Base-by-base conservation (phyloP, 1,140 invertebrate species). In the Drosophila dunni region DNA sequence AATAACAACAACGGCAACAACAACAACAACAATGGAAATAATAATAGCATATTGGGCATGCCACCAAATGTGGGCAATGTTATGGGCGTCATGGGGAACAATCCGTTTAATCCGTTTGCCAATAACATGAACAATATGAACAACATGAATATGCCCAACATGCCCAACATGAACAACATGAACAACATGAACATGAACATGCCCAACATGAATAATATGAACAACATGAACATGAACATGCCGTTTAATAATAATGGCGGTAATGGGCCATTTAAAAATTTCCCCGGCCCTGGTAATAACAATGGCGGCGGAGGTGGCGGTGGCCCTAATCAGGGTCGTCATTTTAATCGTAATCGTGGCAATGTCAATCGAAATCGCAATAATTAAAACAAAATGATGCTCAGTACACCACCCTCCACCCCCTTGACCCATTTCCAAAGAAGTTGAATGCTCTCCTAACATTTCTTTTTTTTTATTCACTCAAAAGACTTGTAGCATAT, bases 81-180 rank as follows among this genome's bases (percentile, higher is more conserved):
- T 13, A n/a, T 73, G 92, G 93, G 15, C 80, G 92, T 62, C 85
- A 92, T 50, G 91, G 92, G 44, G 82, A 62, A 91, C 64, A 93
- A 94, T 66, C 93, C 93, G 40, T 92, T 93, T 67, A 93, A 94
- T 84, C 80, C 93, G 8, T 90, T 85, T 57, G 61, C 79, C 1
- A 56, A 48, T 0, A 56, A 57, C 13, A 56, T 44, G 46, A 40
- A 34, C 11, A 72, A 72, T 5, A 72, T 72, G 69, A 51, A 50
- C n/a, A 56, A 40, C 40, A 67, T 15, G 33, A 24, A 33, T 7
- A 56, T 50, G 48, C 48, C 38, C 7, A 57, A 29, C 33, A 66
- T 72, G 66, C 42, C 33, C 4, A 48, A 40, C 33, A 66, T 72
- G 66, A 57, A 50, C 8, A 57, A 38, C 40, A 67, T 70, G 67